Base-by-base conservation (phyloP, 2,113 vertebrate species). In the Cyanistes caeruleus region DNA sequence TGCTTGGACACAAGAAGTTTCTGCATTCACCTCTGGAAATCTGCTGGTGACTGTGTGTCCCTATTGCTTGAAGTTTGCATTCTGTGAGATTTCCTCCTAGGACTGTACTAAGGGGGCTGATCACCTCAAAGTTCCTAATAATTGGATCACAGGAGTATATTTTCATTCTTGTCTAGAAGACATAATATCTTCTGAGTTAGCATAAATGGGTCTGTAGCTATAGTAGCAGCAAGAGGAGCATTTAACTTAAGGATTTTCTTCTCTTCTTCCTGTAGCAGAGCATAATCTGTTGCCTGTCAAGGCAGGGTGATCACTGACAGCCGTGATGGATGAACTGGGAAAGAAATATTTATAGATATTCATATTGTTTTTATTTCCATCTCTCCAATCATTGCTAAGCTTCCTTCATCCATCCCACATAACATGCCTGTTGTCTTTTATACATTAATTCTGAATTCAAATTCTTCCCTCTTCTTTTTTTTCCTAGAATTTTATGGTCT, bases 301-400 rank as follows among this genome's bases (percentile, higher is more conserved):
- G 68, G 48, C 55, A 84, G 64, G 52, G 14, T 68, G 76, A 88
- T 78, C 88, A 92, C 79, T 96, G 85, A 92, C 76, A 96, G 68
- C 31, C 5, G 0, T 92, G 85, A 96, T 82, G 56, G 83, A 95
- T 95, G 83, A 92, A 75, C 51, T 75, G 79, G 35, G 84, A 88
- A 85, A 77, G 63, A 94, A 87, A 90, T 85, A 94, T 92, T 97
- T 92, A 89, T 81, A 95, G 92, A 93, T 88, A 93, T 95, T 94
- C 95, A 86, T 95, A 95, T 78, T 90, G 84, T 25, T 96, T 96
- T 96, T 95, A 95, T 94, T 96, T 93, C 33, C 41, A 83, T 87
- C 59, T 48, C 39, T 87, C 46, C 39, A 13, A 51, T 91, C 84
- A 44, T 46, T 83, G 60, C n/a, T 79, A n/a, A 70, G 67, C n/a